phyloP scores from a whole-genome alignment of 2,888 invertebrate genomes.

The Orthonevra nobilis region DNA sequence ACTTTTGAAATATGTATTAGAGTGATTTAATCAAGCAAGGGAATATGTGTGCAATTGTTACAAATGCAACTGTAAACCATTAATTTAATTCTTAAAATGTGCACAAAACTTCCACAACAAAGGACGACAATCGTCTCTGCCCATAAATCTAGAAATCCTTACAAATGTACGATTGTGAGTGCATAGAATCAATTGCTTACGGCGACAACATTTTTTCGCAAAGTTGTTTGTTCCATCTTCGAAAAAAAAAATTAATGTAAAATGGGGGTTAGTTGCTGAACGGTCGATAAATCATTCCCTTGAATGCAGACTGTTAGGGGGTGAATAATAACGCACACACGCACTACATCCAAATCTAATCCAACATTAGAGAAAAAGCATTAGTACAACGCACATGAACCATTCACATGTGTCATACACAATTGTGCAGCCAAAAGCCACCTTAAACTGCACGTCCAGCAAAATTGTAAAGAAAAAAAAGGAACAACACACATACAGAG shows the following conservation, averaged over 20 bases:
- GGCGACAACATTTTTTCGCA: constrained; percentile 54
- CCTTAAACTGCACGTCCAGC: constrained; percentile 46
- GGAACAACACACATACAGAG: neutral
- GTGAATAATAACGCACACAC: constrained; percentile 21
- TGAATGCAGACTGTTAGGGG: constrained; percentile 45
- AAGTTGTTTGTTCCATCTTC: constrained; percentile 16
- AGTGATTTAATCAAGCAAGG: constrained; percentile 66
- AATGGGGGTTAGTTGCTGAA: constrained; percentile 48
- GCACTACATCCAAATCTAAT: constrained; percentile 54
- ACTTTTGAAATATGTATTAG: constrained; percentile 27
- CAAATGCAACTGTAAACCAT: constrained; percentile 67
- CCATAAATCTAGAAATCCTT: constrained; percentile 46
- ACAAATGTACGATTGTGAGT: constrained; percentile 10
- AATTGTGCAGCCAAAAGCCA: constrained; percentile 33
- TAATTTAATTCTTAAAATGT: constrained; percentile 65
- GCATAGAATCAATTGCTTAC: constrained; percentile 46
- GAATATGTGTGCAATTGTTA: constrained; percentile 53
- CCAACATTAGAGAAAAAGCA: constrained; percentile 31
- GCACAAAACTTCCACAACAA: constrained; percentile 50
- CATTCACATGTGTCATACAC: constrained; percentile 50
- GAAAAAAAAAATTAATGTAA: constrained; percentile 37
- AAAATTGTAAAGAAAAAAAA: constrained; percentile 33
- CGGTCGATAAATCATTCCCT: constrained; percentile 65
- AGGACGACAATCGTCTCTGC: constrained; percentile 34
- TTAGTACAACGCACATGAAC: constrained; percentile 37